Conservation (phyloP, 2,797 vertebrate genomes). For the Halcyon smyrnensis region DNA sequence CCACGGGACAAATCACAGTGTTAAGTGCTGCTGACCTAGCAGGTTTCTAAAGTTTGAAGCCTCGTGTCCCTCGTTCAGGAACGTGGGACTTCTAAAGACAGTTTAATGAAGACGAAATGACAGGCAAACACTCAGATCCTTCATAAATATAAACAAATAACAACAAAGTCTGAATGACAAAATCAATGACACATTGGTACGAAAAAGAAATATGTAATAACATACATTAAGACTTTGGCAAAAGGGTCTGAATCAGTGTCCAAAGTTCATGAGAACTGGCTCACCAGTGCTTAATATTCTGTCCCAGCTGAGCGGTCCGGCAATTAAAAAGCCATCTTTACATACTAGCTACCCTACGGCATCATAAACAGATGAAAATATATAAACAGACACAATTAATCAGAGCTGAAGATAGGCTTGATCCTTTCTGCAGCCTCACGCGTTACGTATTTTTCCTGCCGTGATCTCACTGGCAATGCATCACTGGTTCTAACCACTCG, state of each 20-base stretch:
- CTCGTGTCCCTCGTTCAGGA: background rate
- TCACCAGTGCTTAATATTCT: background rate
- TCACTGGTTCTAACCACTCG: conserved; percentile 72
- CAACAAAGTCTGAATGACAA: background rate
- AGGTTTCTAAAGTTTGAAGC: background rate
- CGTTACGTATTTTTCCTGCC: conserved; percentile 63
- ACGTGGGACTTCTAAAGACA: background rate
- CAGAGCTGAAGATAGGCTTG: conserved; percentile 21
- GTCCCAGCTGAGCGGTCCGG: background rate
- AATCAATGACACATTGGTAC: background rate
- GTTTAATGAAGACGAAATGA: background rate
- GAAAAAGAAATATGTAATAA: background rate
- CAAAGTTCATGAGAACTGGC: conserved; percentile 12
- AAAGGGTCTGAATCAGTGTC: no score
- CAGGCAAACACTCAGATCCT: background rate
- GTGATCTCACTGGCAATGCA: conserved; percentile 73
- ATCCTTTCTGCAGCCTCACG: conserved; percentile 33
- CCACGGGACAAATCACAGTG: conserved; percentile 27
- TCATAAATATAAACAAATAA: background rate
- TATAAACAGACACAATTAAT: conserved; percentile 54
- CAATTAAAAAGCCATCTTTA: conserved; percentile 18
- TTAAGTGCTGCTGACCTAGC: conserved; percentile 32
- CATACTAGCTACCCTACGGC: conserved; percentile 6
- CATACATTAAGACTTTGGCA: background rate
- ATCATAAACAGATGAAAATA: conserved; percentile 32